Evolutionary conservation across 2,888 invertebrate species (phyloP), one percentile per base, ranked within the genome.

Genomic region (Orthosia cruda): DNA sequence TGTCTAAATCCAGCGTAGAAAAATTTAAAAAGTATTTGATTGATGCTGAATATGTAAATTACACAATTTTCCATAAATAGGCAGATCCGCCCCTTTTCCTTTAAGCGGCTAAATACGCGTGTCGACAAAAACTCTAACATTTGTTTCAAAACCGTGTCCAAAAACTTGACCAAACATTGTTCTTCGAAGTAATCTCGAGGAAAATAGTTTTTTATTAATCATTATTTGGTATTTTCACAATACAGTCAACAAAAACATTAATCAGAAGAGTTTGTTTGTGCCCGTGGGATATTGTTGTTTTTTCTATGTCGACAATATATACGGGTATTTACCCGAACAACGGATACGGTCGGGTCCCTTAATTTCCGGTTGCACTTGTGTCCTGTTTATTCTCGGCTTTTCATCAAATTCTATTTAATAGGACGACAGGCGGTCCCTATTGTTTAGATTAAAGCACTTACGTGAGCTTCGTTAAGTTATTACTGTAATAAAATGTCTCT

Each of bases 301-400:
- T n/a, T 91, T 91, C 85, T 89, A 89, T 85, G 88, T 87, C 81
- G 68, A 79, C 78, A 67, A 70, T 84, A 83, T 87, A 83, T 70
- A 82, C 69, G 62, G 40, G 58, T 83, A 69, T 80, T 70, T 83
- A 73, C 69, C 52, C 84, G 86, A 89, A 89, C 87, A 88, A 83
- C 87, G 91, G 92, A 91, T 90, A 90, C 88, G 85, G 88, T 88
- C 88, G 88, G 87, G 92, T 91, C 92, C 91, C 91, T 93, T 94
- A 94, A 94, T 94, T 94, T 94, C 94, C 94, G 93, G 90, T 88
- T 90, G 90, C 89, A 91, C 91, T 93, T 90, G 89, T 91, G 90
- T 91, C 91, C 89, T 91, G 91, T 92, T 93, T 93, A 91, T 91
- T 91, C 88, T 87, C 84, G 89, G 91, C 89, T 91, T 91, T 89